Conservation (phyloP, 2,888 invertebrate species). For the Eupelmus urozonus region DNA sequence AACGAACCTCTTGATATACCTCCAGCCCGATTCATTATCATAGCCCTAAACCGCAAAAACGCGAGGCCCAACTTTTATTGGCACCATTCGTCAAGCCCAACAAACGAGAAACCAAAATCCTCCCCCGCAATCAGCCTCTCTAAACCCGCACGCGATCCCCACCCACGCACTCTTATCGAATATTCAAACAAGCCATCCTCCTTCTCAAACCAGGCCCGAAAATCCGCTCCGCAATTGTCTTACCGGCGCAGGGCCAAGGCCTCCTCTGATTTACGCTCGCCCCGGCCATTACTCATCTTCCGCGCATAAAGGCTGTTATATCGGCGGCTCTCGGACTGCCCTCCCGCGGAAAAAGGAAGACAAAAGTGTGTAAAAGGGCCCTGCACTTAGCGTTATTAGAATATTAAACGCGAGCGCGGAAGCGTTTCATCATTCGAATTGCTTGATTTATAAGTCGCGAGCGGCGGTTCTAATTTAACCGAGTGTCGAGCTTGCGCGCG, state of each 20-base stretch:
- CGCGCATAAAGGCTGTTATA: slow-evolving; percentile 11
- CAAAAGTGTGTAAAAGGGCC: background rate
- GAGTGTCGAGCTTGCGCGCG: slow-evolving; percentile 48
- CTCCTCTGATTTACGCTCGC: slow-evolving; percentile 42
- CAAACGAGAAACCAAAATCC: slow-evolving; percentile 3
- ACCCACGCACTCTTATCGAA: background rate
- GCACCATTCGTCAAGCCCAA: slow-evolving; percentile 1
- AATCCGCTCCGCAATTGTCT: too few species aligned
- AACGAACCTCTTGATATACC: too few species aligned
- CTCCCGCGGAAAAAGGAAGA: slow-evolving; percentile 25
- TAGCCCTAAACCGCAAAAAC: background rate
- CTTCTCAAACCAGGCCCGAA: too few species aligned
- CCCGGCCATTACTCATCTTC: slow-evolving; percentile 36
- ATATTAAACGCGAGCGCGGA: slow-evolving; percentile 58
- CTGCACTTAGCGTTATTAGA: slow-evolving; percentile 61
- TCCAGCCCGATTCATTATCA: too few species aligned
- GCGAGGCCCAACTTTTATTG: background rate
- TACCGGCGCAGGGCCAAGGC: slow-evolving; percentile 29
- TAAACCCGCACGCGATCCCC: background rate
- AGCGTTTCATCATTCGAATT: slow-evolving; percentile 58
- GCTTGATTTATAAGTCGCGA: slow-evolving; percentile 55
- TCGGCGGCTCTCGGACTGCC: background rate
- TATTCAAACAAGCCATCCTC: too few species aligned
- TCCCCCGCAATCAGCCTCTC: background rate
- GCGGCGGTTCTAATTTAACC: slow-evolving; percentile 47